A percentile compares a stretch with the other conserved stretches of the same genome.
These are phyloP conservation scores for Batillaria attramentaria DNA, from an alignment of 1,140 invertebrate species.

Conservation along the genomic window DNA sequence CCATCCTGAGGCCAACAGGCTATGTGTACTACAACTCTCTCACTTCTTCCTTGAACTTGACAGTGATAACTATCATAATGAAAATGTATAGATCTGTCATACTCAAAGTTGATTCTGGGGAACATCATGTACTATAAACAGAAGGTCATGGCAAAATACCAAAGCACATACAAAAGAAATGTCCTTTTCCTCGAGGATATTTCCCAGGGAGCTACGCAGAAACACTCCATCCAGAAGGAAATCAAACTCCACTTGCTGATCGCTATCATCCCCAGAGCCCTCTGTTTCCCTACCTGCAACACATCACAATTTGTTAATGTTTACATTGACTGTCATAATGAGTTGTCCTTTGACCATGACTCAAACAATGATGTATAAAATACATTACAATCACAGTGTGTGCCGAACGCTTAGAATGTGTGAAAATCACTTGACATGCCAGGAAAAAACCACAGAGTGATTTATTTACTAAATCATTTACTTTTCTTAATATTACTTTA, in stretches of 20 bases:
- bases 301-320: too few species aligned
- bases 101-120: too few species aligned
- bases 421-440: too few species aligned
- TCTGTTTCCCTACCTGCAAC: slow-evolving; percentile 3
- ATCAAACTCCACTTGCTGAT: slow-evolving; percentile 84
- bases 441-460: background rate
- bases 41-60: background rate
- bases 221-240: slow-evolving; percentile 89
- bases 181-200: slow-evolving; percentile 65
- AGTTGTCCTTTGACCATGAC: too few species aligned
- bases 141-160: background rate
- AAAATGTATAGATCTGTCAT: background rate
- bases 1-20: background rate
- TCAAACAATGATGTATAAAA: slow-evolving; percentile 7
- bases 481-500: background rate
- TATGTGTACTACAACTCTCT: background rate
- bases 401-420: background rate
- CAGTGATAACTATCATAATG: background rate
- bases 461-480: background rate
- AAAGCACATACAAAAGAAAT: slow-evolving; percentile 66
- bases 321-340: too few species aligned
- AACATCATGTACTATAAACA: too few species aligned
- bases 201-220: slow-evolving; percentile 77
- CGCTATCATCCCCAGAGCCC: slow-evolving; percentile 35
- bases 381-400: background rate